phyloP scores from a whole-genome alignment of 2,797 vertebrate genomes.

The Caiman crocodilus region DNA sequence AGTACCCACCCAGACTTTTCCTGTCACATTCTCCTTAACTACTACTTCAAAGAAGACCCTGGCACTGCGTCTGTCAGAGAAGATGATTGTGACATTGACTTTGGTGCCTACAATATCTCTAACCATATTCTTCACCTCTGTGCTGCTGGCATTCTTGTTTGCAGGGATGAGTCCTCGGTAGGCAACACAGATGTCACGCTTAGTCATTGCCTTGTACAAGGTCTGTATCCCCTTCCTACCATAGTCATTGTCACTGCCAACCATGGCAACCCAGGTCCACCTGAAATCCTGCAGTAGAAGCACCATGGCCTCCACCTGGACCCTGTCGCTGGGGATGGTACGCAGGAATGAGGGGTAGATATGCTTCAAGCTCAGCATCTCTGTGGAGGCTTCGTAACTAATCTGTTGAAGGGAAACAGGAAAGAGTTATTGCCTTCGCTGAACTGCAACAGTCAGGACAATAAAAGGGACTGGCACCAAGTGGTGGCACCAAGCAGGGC shows the following conservation, averaged over 20 bases:
- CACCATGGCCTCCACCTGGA: constrained; percentile 82
- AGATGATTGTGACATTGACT: constrained; percentile 81
- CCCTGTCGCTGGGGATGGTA: constrained; percentile 82
- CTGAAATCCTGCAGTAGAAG: constrained; percentile 79
- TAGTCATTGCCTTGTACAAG: constrained; percentile 68
- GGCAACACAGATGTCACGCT: constrained; percentile 80
- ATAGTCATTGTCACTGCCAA: constrained; percentile 79
- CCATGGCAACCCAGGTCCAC: constrained; percentile 88
- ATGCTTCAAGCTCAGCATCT: constrained; percentile 81
- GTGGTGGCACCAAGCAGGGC: neutral
- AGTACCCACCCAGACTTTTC: constrained; percentile 88
- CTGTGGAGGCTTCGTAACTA: constrained; percentile 81
- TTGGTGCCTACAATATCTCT: constrained; percentile 42
- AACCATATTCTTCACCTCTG: constrained; percentile 61
- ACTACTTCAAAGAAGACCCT: constrained; percentile 79
- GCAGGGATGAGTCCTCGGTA: constrained; percentile 73
- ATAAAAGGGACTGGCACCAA: neutral
- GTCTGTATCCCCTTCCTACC: constrained; percentile 71
- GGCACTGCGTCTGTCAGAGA: constrained; percentile 41
- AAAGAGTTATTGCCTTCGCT: neutral
- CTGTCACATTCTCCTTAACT: constrained; percentile 76
- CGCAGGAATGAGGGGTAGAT: constrained; percentile 84
- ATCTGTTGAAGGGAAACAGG: constrained; percentile 59
- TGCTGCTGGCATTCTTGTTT: neutral
- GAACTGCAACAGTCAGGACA: too few species aligned